phyloP scores from a whole-genome alignment of 2,797 vertebrate species.

The Petrocephalus sullivani region DNA sequence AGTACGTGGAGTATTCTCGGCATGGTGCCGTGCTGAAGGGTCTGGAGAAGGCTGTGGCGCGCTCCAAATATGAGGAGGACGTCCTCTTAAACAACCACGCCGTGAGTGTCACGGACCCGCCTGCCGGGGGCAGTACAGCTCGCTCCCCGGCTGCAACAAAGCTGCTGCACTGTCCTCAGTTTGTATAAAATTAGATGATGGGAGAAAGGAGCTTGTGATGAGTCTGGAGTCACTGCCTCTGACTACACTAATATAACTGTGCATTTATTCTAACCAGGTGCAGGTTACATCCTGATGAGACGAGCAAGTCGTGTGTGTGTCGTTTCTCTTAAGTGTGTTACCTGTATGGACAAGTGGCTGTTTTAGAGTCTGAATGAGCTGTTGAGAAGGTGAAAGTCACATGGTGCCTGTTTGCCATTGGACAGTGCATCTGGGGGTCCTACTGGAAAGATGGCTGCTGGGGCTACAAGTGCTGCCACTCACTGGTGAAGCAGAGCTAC shows the following conservation, averaged over 20 bases:
- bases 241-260: neutral
- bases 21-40: slow-evolving; percentile 95
- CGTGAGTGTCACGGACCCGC: slow-evolving; percentile 54
- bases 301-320: neutral
- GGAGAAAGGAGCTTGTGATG: neutral
- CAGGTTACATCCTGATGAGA: neutral
- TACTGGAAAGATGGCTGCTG: slow-evolving; percentile 92
- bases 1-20: slow-evolving; percentile 94
- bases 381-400: neutral
- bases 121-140: neutral
- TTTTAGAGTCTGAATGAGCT: neutral
- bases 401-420: slow-evolving; percentile 11
- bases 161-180: neutral
- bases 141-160: no score
- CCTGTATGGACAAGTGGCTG: neutral
- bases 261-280: neutral
- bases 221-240: neutral
- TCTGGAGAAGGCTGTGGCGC: slow-evolving; percentile 85
- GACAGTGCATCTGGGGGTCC: slow-evolving; percentile 92
- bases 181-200: neutral
- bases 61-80: slow-evolving; percentile 95
- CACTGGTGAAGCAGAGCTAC: slow-evolving; percentile 93
- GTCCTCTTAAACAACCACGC: slow-evolving; percentile 88
- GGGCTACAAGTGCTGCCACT: slow-evolving; percentile 96
- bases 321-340: neutral